Evolutionary conservation across 35 echinoderm and acorn worm species (phyloP).

Genomic region (Apostichopus japonicus): DNA sequence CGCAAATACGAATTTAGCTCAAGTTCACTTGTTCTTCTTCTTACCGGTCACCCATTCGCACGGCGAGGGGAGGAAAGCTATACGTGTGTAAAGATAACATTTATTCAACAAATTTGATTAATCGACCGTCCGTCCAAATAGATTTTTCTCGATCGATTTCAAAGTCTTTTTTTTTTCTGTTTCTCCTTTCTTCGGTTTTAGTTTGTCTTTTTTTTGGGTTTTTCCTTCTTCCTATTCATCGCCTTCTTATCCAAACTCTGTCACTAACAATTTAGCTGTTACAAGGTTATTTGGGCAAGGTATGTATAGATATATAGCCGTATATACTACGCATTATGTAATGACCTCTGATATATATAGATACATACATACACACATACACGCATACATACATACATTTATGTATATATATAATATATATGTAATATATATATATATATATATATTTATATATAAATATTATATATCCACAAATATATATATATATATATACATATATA

Average conservation of each 20-base stretch:
- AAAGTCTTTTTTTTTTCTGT: neutral
- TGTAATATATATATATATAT: too few species aligned
- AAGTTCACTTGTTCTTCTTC: constrained; percentile 32
- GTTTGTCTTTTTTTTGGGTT: neutral
- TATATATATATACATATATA: too few species aligned
- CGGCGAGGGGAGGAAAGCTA: constrained; percentile 27
- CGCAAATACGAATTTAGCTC: constrained; percentile 44
- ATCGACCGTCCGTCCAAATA: constrained; percentile 39
- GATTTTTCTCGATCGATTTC: constrained; percentile 42
- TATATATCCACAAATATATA: too few species aligned
- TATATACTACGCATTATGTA: neutral
- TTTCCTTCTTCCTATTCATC: neutral
- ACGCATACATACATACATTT: too few species aligned
- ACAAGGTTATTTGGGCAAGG: constrained; percentile 15
- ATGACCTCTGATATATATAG: neutral
- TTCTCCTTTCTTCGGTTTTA: neutral
- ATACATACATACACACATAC: too few species aligned
- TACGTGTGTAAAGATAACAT: constrained; percentile 47
- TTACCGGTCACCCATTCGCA: constrained; percentile 44
- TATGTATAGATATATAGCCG: neutral
- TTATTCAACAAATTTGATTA: constrained; percentile 56
- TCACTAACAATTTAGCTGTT: neutral
- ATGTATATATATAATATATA: too few species aligned
- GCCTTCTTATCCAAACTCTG: neutral
- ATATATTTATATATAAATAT: too few species aligned